Conservation (phyloP, 2,888 invertebrate species). For the Vesta saturnalis region DNA sequence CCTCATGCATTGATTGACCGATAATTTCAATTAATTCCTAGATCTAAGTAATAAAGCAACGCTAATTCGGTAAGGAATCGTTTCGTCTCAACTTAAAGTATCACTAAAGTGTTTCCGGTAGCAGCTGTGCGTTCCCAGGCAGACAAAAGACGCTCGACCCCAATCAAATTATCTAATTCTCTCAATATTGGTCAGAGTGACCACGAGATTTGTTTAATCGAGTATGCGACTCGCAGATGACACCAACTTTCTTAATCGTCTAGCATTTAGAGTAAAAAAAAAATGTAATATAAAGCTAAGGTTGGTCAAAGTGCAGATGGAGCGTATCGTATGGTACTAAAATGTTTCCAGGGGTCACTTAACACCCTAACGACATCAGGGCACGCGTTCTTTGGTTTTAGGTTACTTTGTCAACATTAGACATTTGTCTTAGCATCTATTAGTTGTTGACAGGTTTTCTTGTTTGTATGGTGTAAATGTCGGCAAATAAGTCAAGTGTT, state of each 20-base stretch:
- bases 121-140: conserved; percentile 61
- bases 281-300: conserved; percentile 10
- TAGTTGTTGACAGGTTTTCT: conserved; percentile 56
- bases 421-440: conserved; percentile 59
- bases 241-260: conserved; percentile 36
- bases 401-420: conserved; percentile 56
- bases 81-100: conserved; percentile 41
- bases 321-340: conserved; percentile 46
- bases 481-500: conserved; percentile 38
- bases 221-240: conserved; percentile 51
- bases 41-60: conserved; percentile 18
- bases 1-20: background rate
- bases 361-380: conserved; percentile 51
- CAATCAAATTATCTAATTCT: conserved; percentile 64
- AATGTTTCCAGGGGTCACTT: conserved; percentile 55
- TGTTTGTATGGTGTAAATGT: conserved; percentile 49
- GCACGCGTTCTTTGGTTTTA: conserved; percentile 54
- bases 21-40: conserved; percentile 1
- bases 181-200: conserved; percentile 59
- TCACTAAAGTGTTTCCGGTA: conserved; percentile 60
- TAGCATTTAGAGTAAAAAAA: background rate
- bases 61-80: conserved; percentile 33
- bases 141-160: conserved; percentile 62
- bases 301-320: conserved; percentile 43
- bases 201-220: conserved; percentile 59